phyloP scores from a whole-genome alignment of 2,888 invertebrate species.

The Drosophila testacea region DNA sequence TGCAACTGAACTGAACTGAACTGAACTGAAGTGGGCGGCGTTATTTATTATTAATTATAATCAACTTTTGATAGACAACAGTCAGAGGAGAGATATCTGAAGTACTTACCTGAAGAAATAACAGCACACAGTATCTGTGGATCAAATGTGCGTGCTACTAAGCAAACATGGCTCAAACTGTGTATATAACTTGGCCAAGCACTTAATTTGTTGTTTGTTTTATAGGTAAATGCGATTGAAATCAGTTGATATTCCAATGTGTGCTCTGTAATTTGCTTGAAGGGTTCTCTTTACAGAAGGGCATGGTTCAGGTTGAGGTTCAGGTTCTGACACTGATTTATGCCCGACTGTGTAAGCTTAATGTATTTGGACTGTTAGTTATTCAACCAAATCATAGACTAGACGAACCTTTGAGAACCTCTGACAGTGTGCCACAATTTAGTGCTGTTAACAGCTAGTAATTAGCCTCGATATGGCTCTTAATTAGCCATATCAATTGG shows the following conservation, averaged over 20 bases:
- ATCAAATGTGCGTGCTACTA: conserved; percentile 72
- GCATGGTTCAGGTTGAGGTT: neutral
- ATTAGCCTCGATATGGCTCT: conserved; percentile 68
- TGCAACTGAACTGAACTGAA: conserved; percentile 18
- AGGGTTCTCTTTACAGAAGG: conserved; percentile 10
- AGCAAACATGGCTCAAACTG: conserved; percentile 56
- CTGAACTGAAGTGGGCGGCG: conserved; percentile 61
- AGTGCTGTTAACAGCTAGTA: conserved; percentile 77
- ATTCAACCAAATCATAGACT: conserved; percentile 46
- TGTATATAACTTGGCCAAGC: conserved; percentile 41
- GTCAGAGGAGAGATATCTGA: conserved; percentile 13
- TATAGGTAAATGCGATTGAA: conserved; percentile 60
- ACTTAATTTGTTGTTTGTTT: conserved; percentile 51
- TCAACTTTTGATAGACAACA: conserved; percentile 64
- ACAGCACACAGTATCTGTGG: conserved; percentile 37
- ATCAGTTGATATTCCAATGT: conserved; percentile 34
- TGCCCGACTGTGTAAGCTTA: conserved; percentile 41
- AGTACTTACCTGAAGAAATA: neutral
- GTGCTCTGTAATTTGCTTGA: conserved; percentile 42
- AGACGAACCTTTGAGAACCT: conserved; percentile 24
- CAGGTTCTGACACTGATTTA: conserved; percentile 64
- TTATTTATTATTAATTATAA: conserved; percentile 70
- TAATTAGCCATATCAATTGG: conserved; percentile 70
- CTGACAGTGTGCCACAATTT: conserved; percentile 65
- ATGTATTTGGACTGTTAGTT: conserved; percentile 29